These are phyloP conservation scores for Carduelis carduelis DNA, from an alignment of 2,797 vertebrate genomes.

Conservation along the genomic window DNA sequence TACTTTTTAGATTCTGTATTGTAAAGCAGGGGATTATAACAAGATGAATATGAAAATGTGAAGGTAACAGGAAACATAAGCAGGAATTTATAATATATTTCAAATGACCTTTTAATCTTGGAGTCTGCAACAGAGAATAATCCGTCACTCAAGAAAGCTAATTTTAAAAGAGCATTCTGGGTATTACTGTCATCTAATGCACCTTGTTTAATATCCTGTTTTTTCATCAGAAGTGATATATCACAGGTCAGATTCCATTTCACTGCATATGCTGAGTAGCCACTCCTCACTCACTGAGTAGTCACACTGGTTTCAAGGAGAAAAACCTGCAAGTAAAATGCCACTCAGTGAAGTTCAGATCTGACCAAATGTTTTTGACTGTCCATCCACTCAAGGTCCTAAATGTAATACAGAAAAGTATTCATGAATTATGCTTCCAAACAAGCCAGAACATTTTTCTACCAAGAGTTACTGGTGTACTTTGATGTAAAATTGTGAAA, in stretches of 20 bases:
- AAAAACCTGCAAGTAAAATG: not conserved
- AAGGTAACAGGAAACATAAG: not conserved
- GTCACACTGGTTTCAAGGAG: not conserved
- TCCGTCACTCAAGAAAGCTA: not conserved
- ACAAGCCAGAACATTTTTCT: not conserved
- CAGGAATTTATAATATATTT: not conserved
- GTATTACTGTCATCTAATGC: slow-evolving; percentile 1
- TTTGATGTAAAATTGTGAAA: not conserved
- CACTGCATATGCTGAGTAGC: not conserved
- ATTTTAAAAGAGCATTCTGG: slow-evolving; percentile 18
- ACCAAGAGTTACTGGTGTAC: not conserved
- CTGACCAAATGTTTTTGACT: not conserved
- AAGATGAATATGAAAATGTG: not conserved
- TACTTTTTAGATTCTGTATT: not conserved
- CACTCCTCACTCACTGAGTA: not conserved
- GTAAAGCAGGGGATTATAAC: not conserved
- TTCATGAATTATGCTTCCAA: not conserved
- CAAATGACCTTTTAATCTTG: slow-evolving; percentile 20
- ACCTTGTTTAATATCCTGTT: slow-evolving; percentile 1
- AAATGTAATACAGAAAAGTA: not conserved
- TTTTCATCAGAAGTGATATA: slow-evolving; percentile 4
- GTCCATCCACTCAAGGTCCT: not conserved
- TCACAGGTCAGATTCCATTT: not conserved
- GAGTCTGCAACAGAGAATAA: not conserved
- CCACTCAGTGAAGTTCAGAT: not conserved